Base-by-base conservation (phyloP, 2,113 vertebrate genomes). In the Candoia aspera region DNA sequence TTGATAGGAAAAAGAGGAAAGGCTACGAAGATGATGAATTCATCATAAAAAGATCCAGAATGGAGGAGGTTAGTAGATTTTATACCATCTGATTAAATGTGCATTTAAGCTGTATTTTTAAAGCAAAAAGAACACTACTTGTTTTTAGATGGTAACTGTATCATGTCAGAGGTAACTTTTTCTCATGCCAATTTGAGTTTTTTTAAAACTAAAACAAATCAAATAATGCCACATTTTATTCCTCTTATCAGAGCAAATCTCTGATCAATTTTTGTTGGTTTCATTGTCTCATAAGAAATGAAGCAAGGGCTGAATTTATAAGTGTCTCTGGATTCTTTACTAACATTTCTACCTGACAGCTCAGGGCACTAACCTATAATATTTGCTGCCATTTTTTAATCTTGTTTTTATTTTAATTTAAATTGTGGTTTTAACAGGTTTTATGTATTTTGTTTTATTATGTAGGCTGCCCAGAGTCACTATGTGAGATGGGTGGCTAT, bases 21-120 rank as follows among this genome's bases (percentile, higher is more conserved):
- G 98, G 98, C 73, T 98, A 98, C 92, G 99, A 99, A 96, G 98
- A 99, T 46, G 98, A 99, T 55, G 98, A 97, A 10, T 98, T 98
- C 9, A 94, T 98, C 1, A 90, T 97, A 21, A 99, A 99, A 96
- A 98, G 98, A 95, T 88, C 97, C 1, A 99, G 97, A 94, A 91
- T 98, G 49, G 98, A 99, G 88, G 99, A 98, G 98, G 98, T 98
- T 90, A 95, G 97, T 95, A 93, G 73, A 64, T 57, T 89, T 55
- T 73, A 33, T 95, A 93, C 12, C 33, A 42, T 17, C 68, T 57
- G 29, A 58, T 58, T 49, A 84, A 90, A 29, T 86, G 55, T 64
- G 11, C 57, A 62, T 60, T 37, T 42, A 83, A 57, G 42, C 37
- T 37, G 9, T 24, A 19, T 89, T 90, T 68, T 29, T 85, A 86